Conservation (phyloP, 2,797 vertebrate genomes). For the Lacerta agilis region DNA sequence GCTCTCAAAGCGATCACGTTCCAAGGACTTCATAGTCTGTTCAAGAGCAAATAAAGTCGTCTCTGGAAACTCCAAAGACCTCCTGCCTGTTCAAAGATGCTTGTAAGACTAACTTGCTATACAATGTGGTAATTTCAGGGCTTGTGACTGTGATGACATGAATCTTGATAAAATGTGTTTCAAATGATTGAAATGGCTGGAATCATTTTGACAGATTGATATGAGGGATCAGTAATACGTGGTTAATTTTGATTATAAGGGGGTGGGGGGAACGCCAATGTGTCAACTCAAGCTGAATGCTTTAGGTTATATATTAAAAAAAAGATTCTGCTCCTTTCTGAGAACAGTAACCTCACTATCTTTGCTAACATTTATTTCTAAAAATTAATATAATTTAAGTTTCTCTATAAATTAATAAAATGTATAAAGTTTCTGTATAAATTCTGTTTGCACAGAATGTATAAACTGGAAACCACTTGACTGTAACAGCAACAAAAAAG, state of each 20-base stretch:
- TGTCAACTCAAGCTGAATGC: conserved; percentile 20
- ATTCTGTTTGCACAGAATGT: not conserved
- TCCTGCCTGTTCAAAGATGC: fast-evolving
- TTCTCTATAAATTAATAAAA: not conserved
- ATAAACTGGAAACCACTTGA: not conserved
- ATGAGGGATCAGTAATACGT: not conserved
- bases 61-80: not conserved
- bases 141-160: not conserved
- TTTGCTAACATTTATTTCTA: conserved; percentile 14
- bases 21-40: conserved; percentile 49
- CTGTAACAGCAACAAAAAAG: not conserved
- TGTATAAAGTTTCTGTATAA: not conserved
- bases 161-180: not conserved
- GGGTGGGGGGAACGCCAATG: not conserved
- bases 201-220: conserved; percentile 23
- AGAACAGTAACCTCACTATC: not conserved
- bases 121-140: not conserved
- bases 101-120: not conserved
- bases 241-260: not conserved
- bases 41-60: not conserved
- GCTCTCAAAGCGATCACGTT: conserved; percentile 40
- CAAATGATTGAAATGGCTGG: conserved; percentile 7
- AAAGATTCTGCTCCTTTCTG: conserved; percentile 34
- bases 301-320: conserved; percentile 41
- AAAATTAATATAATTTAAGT: not conserved